These are phyloP conservation scores for Drosophila longiperda DNA, from an alignment of 2,888 invertebrate genomes.

Conservation along the genomic window DNA sequence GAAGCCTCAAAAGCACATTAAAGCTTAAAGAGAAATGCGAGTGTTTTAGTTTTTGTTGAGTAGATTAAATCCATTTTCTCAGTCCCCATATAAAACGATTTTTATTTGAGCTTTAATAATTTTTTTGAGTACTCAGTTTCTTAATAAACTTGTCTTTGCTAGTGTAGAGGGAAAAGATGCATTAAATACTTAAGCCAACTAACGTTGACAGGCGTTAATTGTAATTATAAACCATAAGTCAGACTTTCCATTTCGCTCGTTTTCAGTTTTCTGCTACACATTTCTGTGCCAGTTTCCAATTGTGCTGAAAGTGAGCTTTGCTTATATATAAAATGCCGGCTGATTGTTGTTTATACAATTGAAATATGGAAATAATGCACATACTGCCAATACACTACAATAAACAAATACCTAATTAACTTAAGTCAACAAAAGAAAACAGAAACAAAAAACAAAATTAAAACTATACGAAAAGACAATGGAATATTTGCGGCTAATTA, in stretches of 20 bases:
- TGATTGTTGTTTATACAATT: slow-evolving; percentile 44
- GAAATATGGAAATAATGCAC: slow-evolving; percentile 20
- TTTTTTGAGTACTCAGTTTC: neutral
- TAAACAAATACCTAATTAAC: slow-evolving; percentile 38
- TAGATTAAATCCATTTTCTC: neutral
- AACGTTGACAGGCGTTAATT: slow-evolving; percentile 51
- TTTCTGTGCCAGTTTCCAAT: slow-evolving; percentile 31
- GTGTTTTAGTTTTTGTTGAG: neutral
- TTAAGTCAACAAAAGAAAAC: slow-evolving; percentile 1
- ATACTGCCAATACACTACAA: slow-evolving; percentile 12
- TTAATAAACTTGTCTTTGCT: slow-evolving; percentile 1
- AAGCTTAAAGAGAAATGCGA: neutral
- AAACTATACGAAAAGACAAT: slow-evolving; percentile 14
- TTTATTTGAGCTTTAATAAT: neutral
- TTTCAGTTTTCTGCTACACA: slow-evolving; percentile 9
- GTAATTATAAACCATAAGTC: slow-evolving; percentile 50
- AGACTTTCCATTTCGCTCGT: slow-evolving; percentile 55
- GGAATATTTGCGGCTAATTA: slow-evolving; percentile 26
- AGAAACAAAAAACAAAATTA: slow-evolving; percentile 16
- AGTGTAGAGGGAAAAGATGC: slow-evolving; percentile 33
- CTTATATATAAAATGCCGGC: slow-evolving; percentile 12
- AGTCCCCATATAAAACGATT: neutral
- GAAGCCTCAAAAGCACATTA: neutral
- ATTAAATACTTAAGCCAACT: slow-evolving; percentile 25
- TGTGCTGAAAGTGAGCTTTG: slow-evolving; percentile 40